These are phyloP conservation scores for Isichthys henryi DNA, from an alignment of 2,113 vertebrate species.

Conservation along the genomic window DNA sequence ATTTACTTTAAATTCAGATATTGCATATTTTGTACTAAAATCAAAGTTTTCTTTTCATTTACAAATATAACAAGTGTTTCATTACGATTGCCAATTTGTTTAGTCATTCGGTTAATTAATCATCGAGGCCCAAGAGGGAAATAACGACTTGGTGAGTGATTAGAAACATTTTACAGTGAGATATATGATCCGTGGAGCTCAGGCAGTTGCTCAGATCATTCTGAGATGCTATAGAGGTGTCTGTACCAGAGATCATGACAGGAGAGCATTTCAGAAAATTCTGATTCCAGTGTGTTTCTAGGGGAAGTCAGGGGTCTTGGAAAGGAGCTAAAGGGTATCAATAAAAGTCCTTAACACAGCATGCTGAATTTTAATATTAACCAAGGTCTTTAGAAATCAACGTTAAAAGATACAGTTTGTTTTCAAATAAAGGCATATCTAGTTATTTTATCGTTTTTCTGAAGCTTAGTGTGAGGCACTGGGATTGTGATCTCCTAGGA, in stretches of 20 bases:
- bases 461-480: background rate
- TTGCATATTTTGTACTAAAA: background rate
- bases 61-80: background rate
- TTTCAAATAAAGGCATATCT: background rate
- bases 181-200: background rate
- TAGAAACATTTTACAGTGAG: background rate
- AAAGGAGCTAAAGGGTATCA: background rate
- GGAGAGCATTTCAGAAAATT: background rate
- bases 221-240: background rate
- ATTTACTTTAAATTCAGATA: background rate
- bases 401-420: background rate
- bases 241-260: background rate
- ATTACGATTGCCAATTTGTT: background rate
- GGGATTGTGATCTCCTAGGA: background rate
- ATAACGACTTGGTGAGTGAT: background rate
- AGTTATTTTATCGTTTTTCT: background rate
- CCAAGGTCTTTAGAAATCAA: background rate
- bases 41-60: background rate
- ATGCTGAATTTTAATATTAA: background rate
- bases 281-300: too few species aligned
- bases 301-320: background rate
- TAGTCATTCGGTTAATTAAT: background rate
- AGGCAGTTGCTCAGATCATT: background rate
- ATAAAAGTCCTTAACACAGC: background rate
- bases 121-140: background rate